Evolutionary conservation across 1,140 invertebrate genomes (phyloP).

Genomic region (Belonocnema kinseyi): DNA sequence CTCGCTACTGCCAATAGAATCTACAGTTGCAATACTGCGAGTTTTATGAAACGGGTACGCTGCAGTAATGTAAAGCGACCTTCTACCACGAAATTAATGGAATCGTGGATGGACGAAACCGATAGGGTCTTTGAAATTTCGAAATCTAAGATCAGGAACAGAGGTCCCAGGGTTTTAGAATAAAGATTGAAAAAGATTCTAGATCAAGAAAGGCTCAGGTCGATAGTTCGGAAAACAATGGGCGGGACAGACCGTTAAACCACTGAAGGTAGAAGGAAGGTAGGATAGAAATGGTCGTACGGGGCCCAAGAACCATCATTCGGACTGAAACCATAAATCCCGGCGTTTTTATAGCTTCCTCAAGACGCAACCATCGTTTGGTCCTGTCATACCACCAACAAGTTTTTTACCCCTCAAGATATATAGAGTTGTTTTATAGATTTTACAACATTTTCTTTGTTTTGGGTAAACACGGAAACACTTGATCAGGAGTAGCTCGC

Average conservation of each 20-base stretch:
- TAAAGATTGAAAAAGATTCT: background rate
- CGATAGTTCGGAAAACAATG: background rate
- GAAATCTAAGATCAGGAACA: too few relatives aligned
- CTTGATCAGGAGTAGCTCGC: too few relatives aligned
- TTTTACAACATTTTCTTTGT: too few relatives aligned
- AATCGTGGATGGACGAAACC: too few relatives aligned
- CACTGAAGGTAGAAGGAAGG: background rate
- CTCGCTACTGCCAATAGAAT: background rate
- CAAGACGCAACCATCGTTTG: background rate
- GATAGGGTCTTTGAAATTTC: too few relatives aligned
- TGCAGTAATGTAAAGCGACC: background rate
- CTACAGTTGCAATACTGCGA: background rate
- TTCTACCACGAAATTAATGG: too few relatives aligned
- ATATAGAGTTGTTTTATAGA: background rate
- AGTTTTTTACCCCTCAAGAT: background rate
- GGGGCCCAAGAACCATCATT: background rate
- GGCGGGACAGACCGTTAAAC: background rate
- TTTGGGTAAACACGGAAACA: too few relatives aligned
- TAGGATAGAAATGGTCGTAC: background rate
- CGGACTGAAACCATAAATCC: conserved; percentile 6
- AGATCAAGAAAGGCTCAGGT: background rate
- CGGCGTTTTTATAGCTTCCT: background rate
- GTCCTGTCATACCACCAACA: background rate
- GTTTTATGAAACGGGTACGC: background rate
- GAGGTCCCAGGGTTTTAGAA: background rate